Percentiles rank a stretch among this genome's conserved stretches.
Evolutionary conservation across 92 coral and sea anemone species (phyloP).

Genomic region (Heteractis magnifica): DNA sequence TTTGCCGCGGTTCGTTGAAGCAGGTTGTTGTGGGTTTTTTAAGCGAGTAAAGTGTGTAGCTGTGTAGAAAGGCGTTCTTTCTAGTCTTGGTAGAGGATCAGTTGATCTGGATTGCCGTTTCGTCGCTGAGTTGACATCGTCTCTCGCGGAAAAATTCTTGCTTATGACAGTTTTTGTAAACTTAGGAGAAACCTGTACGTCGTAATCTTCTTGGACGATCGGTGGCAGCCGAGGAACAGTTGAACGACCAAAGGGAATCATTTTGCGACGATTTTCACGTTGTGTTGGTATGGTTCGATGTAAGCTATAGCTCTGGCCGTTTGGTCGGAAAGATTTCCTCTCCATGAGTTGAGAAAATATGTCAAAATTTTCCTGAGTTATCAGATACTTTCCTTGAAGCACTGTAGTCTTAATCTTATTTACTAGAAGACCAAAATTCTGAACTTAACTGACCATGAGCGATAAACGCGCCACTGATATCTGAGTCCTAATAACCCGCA

Average conservation of each 20-base stretch:
- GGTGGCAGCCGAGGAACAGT: slow-evolving; percentile 29
- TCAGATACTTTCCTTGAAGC: too few species aligned
- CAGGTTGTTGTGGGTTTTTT: not conserved
- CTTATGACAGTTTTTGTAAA: not conserved
- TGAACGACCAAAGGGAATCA: not conserved
- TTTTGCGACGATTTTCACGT: not conserved
- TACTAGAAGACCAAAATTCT: too few species aligned
- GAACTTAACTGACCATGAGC: too few species aligned
- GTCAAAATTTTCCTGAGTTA: too few species aligned
- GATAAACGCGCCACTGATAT: too few species aligned
- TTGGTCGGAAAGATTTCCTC: not conserved
- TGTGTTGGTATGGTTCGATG: not conserved
- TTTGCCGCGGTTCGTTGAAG: not conserved
- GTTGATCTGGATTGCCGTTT: not conserved
- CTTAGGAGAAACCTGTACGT: not conserved
- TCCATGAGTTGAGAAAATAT: not conserved
- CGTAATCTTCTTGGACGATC: slow-evolving; percentile 2
- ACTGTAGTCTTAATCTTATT: too few species aligned
- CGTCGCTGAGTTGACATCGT: not conserved
- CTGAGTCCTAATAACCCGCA: too few species aligned
- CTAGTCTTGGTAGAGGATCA: not conserved
- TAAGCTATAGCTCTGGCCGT: not conserved
- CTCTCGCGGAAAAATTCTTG: not conserved
- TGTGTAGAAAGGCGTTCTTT: not conserved
- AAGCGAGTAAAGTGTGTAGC: not conserved